Evolutionary conservation across 2,888 invertebrate species (phyloP), one percentile per base, ranked within the genome.

Genomic region (Diogma glabrata): DNA sequence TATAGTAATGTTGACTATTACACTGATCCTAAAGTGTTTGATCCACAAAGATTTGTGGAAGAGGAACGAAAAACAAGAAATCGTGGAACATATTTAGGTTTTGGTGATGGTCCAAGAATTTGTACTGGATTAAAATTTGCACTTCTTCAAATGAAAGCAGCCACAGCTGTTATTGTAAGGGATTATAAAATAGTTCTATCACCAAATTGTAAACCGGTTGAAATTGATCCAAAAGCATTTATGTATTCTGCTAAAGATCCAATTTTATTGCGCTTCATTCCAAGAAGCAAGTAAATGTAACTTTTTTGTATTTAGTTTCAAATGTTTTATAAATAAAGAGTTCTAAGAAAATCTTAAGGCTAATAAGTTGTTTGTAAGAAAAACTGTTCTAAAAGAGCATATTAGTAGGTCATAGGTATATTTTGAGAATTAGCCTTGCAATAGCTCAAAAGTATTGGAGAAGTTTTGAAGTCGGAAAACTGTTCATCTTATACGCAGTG

Each of bases 31-130:
- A 59, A 65, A 19, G 59, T 59, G 51, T 72, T 67, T 56, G 62
- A 65, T 54, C 72, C 72, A 0, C 68, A 69, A 24, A 57, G 71
- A 24, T 71, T 70, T 59, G 57, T 58, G 3, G 60, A 60, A 3
- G 63, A 64, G 49, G 60, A 58, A n/a, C 63, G 63, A 36, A 55
- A 58, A 2, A 57, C 57, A 7, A 53, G 61, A 6, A 58, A 57
- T 14, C 64, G 61, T 23, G 63, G 57, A 51, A 56, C 57, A 3
- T 65, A 55, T 55, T 48, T 65, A 45, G 60, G 61, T 0, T 66
- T 65, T 52, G 64, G 64, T 12, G 63, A 61, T 36, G 66, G 65
- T n/a, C 65, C 63, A 4, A 55, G 65, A 28, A 55, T 54, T 24
- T 66, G 66, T 50, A 53, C 33, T 3, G 51, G 61, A 20, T 56